Base-by-base conservation (phyloP, 2,797 vertebrate genomes). In the Caiman crocodilus region DNA sequence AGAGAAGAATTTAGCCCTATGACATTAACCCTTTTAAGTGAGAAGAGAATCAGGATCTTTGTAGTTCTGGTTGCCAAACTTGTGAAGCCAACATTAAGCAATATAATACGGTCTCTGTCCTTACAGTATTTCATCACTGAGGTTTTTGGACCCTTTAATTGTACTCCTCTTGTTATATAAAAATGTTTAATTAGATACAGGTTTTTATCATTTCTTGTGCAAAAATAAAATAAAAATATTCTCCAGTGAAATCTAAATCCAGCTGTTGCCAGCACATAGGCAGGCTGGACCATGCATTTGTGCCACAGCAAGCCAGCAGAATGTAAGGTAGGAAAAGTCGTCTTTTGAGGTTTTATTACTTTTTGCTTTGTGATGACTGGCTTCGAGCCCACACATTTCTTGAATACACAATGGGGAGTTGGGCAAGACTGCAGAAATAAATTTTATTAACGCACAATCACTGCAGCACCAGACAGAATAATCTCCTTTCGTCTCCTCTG, bases 361-460 rank as follows among this genome's bases (percentile, higher is more conserved):
- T 97, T 96, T 96, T 96, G 95, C 95, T 97, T 97, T 97, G 97
- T 97, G 97, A 97, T 97, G 96, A 96, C 97, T 98, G 97, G 97
- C 96, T 98, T 92, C n/a, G 14, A 97, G 97, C 97, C 97, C 96
- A 97, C 97, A 97, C 97, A 97, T 96, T 97, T 98, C 97, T 98
- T 97, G 96, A 97, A 98, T 98, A 97, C 97, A 98, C 97, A 98
- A 98, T 95, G 96, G 96, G 97, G 97, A 98, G 94, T 95, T 97
- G 97, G 95, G 97, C 73, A 96, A 97, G 97, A 97, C 96, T 95
- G 94, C 97, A 98, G 97, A 98, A 98, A 97, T 98, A 98, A 97
- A 98, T 98, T 97, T 97, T 98, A 97, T 98, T 98, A 98, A 97
- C 97, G 96, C 96, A 96, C 97, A 97, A 97, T 97, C 96, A 93